Percentiles rank a stretch among this genome's conserved stretches.
phyloP scores from a whole-genome alignment of 2,797 vertebrate genomes.

The Lutjanus argentimaculatus region DNA sequence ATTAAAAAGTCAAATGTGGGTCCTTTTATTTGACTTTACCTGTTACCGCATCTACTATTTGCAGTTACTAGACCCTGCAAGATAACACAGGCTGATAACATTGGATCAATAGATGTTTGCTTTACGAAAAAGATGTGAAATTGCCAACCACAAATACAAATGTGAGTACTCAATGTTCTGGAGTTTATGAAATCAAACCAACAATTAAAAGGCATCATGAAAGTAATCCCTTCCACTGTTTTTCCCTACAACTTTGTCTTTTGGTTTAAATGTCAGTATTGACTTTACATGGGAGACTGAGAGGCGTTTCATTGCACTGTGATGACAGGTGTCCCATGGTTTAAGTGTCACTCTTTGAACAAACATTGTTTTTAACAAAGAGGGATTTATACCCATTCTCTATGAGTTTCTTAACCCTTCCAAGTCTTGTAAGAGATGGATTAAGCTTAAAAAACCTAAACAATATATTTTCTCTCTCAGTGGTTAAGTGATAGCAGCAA shows the following conservation, averaged over 20 bases:
- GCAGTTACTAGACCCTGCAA: not conserved
- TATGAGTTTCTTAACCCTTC: not conserved
- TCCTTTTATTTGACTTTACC: not conserved
- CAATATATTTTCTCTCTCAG: not conserved
- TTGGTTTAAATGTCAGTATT: not conserved
- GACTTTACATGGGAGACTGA: not conserved
- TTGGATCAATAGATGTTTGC: not conserved
- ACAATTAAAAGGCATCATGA: not conserved
- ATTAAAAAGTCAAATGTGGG: not conserved
- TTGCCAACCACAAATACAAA: not conserved
- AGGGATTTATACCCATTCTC: not conserved
- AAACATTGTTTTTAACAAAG: constrained; percentile 15
- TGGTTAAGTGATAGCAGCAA: not conserved
- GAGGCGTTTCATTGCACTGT: not conserved
- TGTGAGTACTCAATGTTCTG: not conserved
- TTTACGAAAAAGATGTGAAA: not conserved
- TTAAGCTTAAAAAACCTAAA: not conserved
- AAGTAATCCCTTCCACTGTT: not conserved
- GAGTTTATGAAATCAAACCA: not conserved
- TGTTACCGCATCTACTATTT: not conserved
- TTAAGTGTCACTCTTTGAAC: not conserved
- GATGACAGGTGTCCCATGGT: not conserved
- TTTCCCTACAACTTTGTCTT: not conserved
- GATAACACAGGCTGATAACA: not conserved
- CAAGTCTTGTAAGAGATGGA: not conserved